phyloP scores from a whole-genome alignment of 2,797 vertebrate genomes.

The Erithacus rubecula region DNA sequence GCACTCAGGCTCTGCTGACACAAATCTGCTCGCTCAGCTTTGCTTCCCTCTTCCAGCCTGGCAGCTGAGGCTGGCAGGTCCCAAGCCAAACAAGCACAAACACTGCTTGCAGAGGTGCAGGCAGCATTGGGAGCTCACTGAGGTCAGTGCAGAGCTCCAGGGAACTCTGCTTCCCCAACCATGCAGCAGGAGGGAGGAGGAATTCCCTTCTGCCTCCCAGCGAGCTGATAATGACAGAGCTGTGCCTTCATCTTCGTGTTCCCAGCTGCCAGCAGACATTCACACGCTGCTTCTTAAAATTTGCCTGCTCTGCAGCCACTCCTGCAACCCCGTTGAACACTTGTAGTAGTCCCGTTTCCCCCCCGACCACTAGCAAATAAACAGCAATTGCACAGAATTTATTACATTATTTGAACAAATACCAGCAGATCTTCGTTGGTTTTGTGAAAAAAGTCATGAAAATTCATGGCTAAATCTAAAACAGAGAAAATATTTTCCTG shows the following conservation, averaged over 20 bases:
- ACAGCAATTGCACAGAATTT: not conserved
- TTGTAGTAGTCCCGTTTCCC: not conserved
- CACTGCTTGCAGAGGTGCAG: not conserved
- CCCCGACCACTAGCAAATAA: not conserved
- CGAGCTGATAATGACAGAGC: accelerated
- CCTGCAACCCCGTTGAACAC: not conserved
- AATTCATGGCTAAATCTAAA: not conserved
- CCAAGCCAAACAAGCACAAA: not conserved
- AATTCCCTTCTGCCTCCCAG: not conserved
- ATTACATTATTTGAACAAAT: not conserved
- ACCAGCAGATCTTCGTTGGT: not conserved
- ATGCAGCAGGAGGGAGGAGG: not conserved
- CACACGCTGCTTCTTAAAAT: not conserved
- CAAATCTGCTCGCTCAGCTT: not conserved
- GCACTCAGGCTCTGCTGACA: not conserved
- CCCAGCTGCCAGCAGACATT: not conserved
- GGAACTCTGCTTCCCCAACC: not conserved
- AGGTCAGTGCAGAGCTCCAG: not conserved
- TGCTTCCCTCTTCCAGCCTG: conserved; percentile 2
- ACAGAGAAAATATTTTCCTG: not conserved
- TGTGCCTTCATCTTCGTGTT: accelerated
- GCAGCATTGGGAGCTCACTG: not conserved
- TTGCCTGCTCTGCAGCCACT: not conserved
- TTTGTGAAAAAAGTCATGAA: not conserved
- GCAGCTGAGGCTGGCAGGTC: not conserved